Percentiles rank a stretch among this genome's conserved stretches.
Conservation (phyloP, 2,888 invertebrate genomes). For the Lamellibrachia satsuma region DNA sequence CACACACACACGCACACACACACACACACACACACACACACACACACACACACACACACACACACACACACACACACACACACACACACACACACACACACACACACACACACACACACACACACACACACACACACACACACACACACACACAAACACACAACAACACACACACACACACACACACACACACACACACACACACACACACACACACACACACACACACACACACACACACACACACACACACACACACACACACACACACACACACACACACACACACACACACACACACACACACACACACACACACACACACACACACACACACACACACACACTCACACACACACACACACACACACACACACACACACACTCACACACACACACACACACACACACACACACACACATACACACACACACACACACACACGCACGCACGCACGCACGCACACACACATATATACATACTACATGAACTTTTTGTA, state of each 20-base stretch:
- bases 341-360: neutral
- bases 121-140: neutral
- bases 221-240: slow-evolving; percentile 6
- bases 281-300: slow-evolving; percentile 1
- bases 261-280: slow-evolving; percentile 6
- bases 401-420: no score
- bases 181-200: neutral
- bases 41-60: neutral
- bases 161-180: neutral
- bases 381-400: neutral
- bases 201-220: neutral
- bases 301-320: no score
- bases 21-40: neutral
- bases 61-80: neutral
- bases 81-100: neutral
- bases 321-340: neutral
- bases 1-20: neutral
- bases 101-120: neutral
- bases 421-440: no score
- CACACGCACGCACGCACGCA: no score
- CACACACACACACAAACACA: neutral
- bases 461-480: no score
- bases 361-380: neutral
- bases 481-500: no score
- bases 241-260: slow-evolving; percentile 13